Evolutionary conservation across 1,140 invertebrate genomes (phyloP).

Genomic region (Drosophila nigrodunni): DNA sequence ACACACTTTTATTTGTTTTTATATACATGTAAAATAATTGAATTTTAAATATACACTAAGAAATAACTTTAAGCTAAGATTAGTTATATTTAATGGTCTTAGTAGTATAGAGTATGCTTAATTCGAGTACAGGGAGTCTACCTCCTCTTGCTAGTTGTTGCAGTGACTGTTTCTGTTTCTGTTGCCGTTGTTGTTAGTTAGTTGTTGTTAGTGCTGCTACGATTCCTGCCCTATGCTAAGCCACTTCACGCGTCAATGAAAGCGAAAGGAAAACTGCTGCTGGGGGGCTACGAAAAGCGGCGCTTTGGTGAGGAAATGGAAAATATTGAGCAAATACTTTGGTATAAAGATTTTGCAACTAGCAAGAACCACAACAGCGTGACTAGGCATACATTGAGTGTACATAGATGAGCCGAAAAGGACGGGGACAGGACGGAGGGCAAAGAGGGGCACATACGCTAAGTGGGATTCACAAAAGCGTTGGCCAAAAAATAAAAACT

Average conservation of each 20-base stretch:
- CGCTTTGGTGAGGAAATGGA: slow-evolving; percentile 74
- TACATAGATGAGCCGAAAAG: neutral
- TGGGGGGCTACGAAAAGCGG: slow-evolving; percentile 44
- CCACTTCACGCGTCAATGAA: slow-evolving; percentile 83
- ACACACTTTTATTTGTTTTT: no score
- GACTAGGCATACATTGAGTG: slow-evolving; percentile 50
- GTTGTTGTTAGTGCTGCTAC: slow-evolving; percentile 26
- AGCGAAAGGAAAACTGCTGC: slow-evolving; percentile 78
- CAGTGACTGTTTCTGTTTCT: slow-evolving; percentile 13
- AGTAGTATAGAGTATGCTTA: neutral
- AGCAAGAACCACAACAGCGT: slow-evolving; percentile 71
- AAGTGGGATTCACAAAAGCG: neutral
- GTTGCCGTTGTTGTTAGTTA: slow-evolving; percentile 30
- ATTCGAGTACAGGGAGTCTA: neutral
- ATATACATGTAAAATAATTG: no score
- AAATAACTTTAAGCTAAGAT: no score
- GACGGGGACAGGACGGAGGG: neutral
- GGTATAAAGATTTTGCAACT: slow-evolving; percentile 64
- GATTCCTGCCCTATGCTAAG: slow-evolving; percentile 70
- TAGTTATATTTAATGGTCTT: no score
- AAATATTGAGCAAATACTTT: slow-evolving; percentile 76
- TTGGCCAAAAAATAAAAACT: neutral
- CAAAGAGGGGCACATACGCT: neutral
- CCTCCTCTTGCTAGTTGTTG: neutral
- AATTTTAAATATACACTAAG: no score